Conservation (phyloP, 2,797 vertebrate genomes). For the Phalanger gymnotis region DNA sequence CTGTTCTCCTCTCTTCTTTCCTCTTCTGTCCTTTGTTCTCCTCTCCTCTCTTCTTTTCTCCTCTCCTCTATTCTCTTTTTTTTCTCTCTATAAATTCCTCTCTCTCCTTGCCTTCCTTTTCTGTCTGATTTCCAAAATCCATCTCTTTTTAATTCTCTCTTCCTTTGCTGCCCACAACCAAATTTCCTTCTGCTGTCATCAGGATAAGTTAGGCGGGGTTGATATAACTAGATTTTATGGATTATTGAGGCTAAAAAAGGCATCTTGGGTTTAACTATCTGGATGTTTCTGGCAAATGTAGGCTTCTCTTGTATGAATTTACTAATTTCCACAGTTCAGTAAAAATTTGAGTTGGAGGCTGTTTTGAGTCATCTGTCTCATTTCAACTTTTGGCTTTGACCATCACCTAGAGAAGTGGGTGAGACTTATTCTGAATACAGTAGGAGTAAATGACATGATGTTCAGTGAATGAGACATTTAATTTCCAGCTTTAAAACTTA, state of each 20-base stretch:
- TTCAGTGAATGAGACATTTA: accelerated
- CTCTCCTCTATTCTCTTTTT: background rate
- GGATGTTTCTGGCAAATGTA: background rate
- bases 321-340: background rate
- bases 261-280: background rate
- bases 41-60: too few species aligned
- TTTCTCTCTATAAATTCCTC: background rate
- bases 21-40: background rate
- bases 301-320: background rate
- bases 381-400: background rate
- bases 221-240: background rate
- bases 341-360: background rate
- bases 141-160: background rate
- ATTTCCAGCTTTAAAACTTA: background rate
- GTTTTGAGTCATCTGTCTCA: background rate
- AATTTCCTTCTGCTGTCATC: background rate
- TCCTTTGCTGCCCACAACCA: background rate
- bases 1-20: too few species aligned
- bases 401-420: background rate
- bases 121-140: background rate
- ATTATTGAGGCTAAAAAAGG: background rate
- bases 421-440: background rate
- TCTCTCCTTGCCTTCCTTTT: background rate
- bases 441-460: accelerated
- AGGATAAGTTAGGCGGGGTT: background rate